Conservation (phyloP, 2,113 vertebrate species). For the Psilopsiagon aymara region DNA sequence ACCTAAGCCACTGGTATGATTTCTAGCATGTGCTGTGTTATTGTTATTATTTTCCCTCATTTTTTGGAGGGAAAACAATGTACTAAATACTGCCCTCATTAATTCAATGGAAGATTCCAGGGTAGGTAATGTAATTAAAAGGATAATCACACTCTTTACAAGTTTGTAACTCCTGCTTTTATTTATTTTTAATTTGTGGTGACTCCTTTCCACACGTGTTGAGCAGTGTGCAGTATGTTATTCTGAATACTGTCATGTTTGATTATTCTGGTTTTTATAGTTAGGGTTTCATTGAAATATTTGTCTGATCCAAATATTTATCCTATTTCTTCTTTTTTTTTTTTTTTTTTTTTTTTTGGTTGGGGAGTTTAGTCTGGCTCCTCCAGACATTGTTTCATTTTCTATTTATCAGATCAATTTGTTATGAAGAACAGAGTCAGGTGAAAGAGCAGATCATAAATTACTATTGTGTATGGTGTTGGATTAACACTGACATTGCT, state of each 20-base stretch:
- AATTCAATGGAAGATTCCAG: not conserved
- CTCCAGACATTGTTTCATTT: slow-evolving; percentile 70
- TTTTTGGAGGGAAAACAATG: not conserved
- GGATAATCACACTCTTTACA: not conserved
- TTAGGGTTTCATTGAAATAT: slow-evolving; percentile 58
- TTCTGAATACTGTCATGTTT: not conserved
- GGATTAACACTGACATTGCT: slow-evolving; percentile 59
- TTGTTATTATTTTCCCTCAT: not conserved
- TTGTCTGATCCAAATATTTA: slow-evolving; percentile 53
- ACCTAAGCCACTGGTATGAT: not conserved
- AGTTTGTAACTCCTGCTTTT: not conserved
- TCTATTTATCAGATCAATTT: slow-evolving; percentile 72
- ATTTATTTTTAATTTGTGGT: not conserved
- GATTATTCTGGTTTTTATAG: slow-evolving; percentile 49
- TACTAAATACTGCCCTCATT: not conserved
- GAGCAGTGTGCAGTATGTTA: not conserved
- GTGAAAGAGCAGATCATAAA: slow-evolving; percentile 73
- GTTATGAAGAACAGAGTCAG: slow-evolving; percentile 47
- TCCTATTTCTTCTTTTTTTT: slow-evolving; percentile 15
- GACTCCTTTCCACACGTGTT: not conserved
- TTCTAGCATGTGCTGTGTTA: not conserved
- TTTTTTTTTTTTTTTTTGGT: slow-evolving; percentile 24
- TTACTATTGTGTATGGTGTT: slow-evolving; percentile 51
- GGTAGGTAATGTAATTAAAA: not conserved
- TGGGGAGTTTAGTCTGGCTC: slow-evolving; percentile 45